Base-by-base conservation (phyloP, 2,113 vertebrate species). In the Neoarius graeffei region DNA sequence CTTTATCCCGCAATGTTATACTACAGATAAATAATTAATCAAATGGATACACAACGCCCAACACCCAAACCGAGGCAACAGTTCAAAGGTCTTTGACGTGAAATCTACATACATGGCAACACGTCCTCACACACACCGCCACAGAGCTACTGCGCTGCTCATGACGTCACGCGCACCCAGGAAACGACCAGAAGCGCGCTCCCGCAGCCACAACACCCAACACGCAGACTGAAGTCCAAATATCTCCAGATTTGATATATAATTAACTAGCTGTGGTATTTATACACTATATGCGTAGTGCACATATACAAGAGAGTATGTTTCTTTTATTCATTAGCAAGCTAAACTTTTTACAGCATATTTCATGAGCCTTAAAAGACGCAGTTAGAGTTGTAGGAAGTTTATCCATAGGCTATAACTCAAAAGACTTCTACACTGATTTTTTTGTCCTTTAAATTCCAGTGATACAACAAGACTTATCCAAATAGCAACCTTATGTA, bases 131-230 rank as follows among this genome's bases (percentile, higher is more conserved):
- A 73, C 83, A 71, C 87, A 71, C 27, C 50, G 10, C 56, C 79
- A 77, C 59, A 84, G 73, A 87, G 86, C 64, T 52, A 50, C 84
- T 81, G 71, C 85, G 79, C 83, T 83, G 69, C 27, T 62, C 50
- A 71, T 93, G 91, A 91, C 90, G 89, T 90, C 86, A 79, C 71
- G 48, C 80, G 91, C 90, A 92, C 90, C 90, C 92, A 92, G 92
- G 92, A 92, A 93, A 92, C 89, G 17, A 56, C 84, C 27, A 11
- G 23, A 71, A 85, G 81, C 89, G 86, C 90, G 89, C 73, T 84
- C 83, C 85, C 67, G 48, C 74, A 84, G 59, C 3, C 85, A 73
- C 48, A 81, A 48, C 30, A 42, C n/a, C n/a, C 1, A 62, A 83
- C 23, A 50, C 30, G 48, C 4, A 60, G 79, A 5, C 23, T 14